Conservation (phyloP, 2,888 invertebrate species). For the Liodrosophila aerea region DNA sequence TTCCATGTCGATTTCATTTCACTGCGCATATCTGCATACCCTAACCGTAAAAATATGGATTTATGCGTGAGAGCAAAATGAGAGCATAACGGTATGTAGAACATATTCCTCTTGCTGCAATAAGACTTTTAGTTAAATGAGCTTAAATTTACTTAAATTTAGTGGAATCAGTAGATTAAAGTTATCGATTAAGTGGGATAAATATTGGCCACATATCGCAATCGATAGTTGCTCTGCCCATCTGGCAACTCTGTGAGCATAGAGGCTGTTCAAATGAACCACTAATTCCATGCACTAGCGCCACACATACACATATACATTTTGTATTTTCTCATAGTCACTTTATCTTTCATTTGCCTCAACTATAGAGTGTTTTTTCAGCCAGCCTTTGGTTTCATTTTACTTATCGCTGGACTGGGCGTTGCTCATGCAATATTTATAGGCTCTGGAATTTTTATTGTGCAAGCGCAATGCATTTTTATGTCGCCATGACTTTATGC, state of each 20-base stretch:
- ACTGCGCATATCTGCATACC: constrained; percentile 8
- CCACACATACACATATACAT: too few relatives aligned
- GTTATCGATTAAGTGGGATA: too few relatives aligned
- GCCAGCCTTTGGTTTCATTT: neutral
- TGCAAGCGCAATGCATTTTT: constrained; percentile 50
- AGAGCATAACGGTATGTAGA: neutral
- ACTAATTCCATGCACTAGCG: too few relatives aligned
- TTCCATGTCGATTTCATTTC: neutral
- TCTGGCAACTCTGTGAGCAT: too few relatives aligned
- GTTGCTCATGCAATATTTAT: constrained; percentile 54
- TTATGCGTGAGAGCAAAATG: neutral
- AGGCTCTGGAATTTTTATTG: constrained; percentile 43
- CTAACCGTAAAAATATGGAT: neutral
- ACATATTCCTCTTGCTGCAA: too few relatives aligned
- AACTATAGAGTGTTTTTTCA: neutral
- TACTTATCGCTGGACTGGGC: constrained; percentile 2
- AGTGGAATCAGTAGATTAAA: too few relatives aligned
- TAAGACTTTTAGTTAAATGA: too few relatives aligned
- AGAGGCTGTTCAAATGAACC: too few relatives aligned
- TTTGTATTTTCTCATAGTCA: too few relatives aligned
- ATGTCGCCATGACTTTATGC: constrained; percentile 28
- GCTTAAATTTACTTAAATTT: too few relatives aligned
- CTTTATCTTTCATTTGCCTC: neutral
- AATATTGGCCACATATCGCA: too few relatives aligned
- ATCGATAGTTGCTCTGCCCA: too few relatives aligned